Conservation (phyloP, 1,140 invertebrate genomes). For the Harpegnathos saltator region DNA sequence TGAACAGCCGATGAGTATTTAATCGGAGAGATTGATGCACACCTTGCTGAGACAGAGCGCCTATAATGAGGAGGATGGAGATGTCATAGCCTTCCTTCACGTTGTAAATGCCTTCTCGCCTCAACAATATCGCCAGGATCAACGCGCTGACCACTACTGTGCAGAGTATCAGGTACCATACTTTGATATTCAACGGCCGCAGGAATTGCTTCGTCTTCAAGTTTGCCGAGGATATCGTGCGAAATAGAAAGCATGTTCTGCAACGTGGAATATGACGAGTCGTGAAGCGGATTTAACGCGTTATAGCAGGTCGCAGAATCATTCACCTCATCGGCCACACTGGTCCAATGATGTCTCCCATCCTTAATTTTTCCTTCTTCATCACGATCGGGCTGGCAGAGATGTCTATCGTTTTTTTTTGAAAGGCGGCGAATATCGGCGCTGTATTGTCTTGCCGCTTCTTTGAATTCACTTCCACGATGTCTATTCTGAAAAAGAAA, state of each 20-base stretch:
- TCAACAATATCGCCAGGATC: conserved; percentile 55
- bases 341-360: conserved; percentile 66
- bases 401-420: conserved; percentile 57
- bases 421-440: conserved; percentile 67
- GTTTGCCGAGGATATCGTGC: conserved; percentile 63
- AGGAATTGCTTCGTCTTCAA: conserved; percentile 65
- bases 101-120: conserved; percentile 38
- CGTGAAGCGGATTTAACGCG: background rate
- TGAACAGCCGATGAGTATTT: background rate
- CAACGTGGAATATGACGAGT: background rate
- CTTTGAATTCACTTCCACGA: conserved; percentile 55
- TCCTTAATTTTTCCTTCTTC: conserved; percentile 51
- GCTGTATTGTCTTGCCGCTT: conserved; percentile 63
- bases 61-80: conserved; percentile 66
- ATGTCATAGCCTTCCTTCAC: conserved; percentile 31
- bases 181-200: conserved; percentile 58
- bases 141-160: conserved; percentile 27
- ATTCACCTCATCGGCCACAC: conserved; percentile 70
- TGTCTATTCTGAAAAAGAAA: conserved; percentile 45
- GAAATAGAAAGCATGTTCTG: conserved; percentile 72
- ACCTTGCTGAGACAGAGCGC: conserved; percentile 77
- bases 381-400: conserved; percentile 66
- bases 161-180: conserved; percentile 61
- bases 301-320: conserved; percentile 5
- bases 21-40: conserved; percentile 4